phyloP scores from a whole-genome alignment of 2,113 vertebrate genomes.

The Maccullochella peelii region DNA sequence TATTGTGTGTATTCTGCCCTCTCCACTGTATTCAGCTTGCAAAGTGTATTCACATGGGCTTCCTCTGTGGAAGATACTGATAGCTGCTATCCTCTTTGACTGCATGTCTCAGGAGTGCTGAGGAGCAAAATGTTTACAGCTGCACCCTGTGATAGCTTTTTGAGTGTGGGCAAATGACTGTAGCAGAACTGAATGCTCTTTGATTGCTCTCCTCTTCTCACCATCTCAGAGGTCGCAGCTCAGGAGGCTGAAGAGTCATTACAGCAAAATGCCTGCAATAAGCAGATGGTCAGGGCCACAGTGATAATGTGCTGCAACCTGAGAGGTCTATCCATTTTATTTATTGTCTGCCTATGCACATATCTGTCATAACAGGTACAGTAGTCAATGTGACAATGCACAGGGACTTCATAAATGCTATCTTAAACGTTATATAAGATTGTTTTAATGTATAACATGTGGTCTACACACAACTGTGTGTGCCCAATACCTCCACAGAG shows the following conservation, averaged over 20 bases:
- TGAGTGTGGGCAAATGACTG: slow-evolving; percentile 64
- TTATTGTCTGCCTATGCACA: slow-evolving; percentile 3
- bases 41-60: slow-evolving; percentile 56
- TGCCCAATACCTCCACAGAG: slow-evolving; percentile 1
- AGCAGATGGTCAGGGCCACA: slow-evolving; percentile 57
- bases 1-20: slow-evolving; percentile 44
- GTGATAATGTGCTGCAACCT: slow-evolving; percentile 25
- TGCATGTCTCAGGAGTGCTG: slow-evolving; percentile 59
- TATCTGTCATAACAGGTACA: not conserved
- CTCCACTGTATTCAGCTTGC: slow-evolving; percentile 36
- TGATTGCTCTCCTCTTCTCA: slow-evolving; percentile 67
- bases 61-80: slow-evolving; percentile 64
- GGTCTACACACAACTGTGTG: slow-evolving; percentile 5
- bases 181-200: slow-evolving; percentile 60
- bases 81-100: slow-evolving; percentile 62
- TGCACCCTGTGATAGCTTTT: slow-evolving; percentile 73
- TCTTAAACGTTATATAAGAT: not conserved
- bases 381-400: not conserved
- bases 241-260: slow-evolving; percentile 50
- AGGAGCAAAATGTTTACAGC: slow-evolving; percentile 77
- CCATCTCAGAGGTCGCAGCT: slow-evolving; percentile 62
- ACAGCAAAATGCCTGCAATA: slow-evolving; percentile 49
- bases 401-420: not conserved
- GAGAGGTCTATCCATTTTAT: slow-evolving; percentile 20
- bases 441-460: not conserved